A percentile compares a stretch with the other conserved stretches of the same genome.
Conservation (phyloP, 2,888 invertebrate species). For the Hartigia nigra region DNA sequence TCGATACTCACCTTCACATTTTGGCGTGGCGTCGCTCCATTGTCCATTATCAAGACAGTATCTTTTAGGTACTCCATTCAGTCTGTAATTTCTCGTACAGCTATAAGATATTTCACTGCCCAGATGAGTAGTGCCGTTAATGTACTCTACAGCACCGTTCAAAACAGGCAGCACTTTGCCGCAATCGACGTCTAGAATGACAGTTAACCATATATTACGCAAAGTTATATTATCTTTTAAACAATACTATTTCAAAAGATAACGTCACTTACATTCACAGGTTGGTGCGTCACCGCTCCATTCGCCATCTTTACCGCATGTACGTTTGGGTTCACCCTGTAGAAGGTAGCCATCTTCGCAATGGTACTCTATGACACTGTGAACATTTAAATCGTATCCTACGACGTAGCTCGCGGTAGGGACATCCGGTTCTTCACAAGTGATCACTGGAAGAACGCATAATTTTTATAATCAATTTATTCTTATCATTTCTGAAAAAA, state of each 20-base stretch:
- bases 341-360: constrained; percentile 88
- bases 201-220: background rate
- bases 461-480: background rate
- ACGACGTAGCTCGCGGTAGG: constrained; percentile 88
- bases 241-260: background rate
- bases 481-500: background rate
- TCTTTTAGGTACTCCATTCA: constrained; percentile 80
- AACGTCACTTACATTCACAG: constrained; percentile 79
- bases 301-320: constrained; percentile 81
- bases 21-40: constrained; percentile 87
- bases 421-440: constrained; percentile 87
- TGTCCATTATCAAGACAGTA: constrained; percentile 79
- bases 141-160: constrained; percentile 81
- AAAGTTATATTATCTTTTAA: background rate
- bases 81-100: constrained; percentile 82
- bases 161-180: constrained; percentile 84
- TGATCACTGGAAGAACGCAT: constrained; percentile 73
- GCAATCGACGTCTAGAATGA: constrained; percentile 82
- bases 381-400: constrained; percentile 89
- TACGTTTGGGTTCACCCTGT: constrained; percentile 77
- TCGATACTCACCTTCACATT: constrained; percentile 80
- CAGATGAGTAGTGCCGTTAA: constrained; percentile 82
- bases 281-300: constrained; percentile 86
- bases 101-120: constrained; percentile 84
- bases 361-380: constrained; percentile 87